These are phyloP conservation scores for Drosophila auraria DNA, from an alignment of 1,140 invertebrate genomes.

Conservation along the genomic window DNA sequence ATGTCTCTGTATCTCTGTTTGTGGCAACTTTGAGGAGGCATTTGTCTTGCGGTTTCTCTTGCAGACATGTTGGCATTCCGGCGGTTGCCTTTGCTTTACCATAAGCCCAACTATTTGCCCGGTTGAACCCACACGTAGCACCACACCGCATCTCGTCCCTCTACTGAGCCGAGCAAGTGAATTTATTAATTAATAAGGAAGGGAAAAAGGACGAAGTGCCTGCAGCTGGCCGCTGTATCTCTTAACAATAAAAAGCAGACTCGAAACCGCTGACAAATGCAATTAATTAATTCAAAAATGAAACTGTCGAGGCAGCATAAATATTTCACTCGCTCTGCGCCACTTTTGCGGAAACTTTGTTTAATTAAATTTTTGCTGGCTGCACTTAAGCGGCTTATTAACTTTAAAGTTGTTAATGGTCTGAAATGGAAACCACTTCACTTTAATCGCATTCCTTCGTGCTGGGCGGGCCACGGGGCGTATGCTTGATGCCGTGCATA, in stretches of 20 bases:
- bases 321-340: slow-evolving; percentile 16
- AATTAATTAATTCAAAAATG: slow-evolving; percentile 77
- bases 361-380: slow-evolving; percentile 55
- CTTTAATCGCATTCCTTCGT: slow-evolving; percentile 18
- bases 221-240: neutral
- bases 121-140: slow-evolving; percentile 23
- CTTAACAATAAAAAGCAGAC: slow-evolving; percentile 32
- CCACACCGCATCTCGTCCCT: neutral
- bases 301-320: slow-evolving; percentile 57
- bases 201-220: neutral
- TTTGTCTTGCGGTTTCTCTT: slow-evolving; percentile 60
- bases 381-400: slow-evolving; percentile 55
- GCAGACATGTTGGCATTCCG: slow-evolving; percentile 63
- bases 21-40: slow-evolving; percentile 48
- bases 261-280: slow-evolving; percentile 71
- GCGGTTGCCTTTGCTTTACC: slow-evolving; percentile 42
- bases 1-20: slow-evolving; percentile 31
- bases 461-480: slow-evolving; percentile 6
- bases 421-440: slow-evolving; percentile 45
- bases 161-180: slow-evolving; percentile 16
- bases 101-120: slow-evolving; percentile 42
- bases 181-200: slow-evolving; percentile 60
- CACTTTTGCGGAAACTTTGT: slow-evolving; percentile 28
- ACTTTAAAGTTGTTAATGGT: slow-evolving; percentile 66
- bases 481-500: slow-evolving; percentile 27